phyloP scores from a whole-genome alignment of 2,888 invertebrate species.

The Sarcophaga rosellei region DNA sequence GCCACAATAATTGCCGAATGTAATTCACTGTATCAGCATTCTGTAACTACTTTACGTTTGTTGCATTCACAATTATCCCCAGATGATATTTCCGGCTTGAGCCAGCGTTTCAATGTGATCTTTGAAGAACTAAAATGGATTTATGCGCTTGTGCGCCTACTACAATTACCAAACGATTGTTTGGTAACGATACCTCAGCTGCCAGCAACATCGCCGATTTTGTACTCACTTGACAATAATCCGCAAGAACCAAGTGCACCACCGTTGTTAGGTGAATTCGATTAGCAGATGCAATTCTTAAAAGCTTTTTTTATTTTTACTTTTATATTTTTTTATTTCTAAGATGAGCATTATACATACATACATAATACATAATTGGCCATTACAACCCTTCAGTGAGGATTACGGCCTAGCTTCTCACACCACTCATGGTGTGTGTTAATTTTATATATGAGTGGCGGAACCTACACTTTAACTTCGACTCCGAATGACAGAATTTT shows the following conservation, averaged over 20 bases:
- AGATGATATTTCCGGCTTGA: constrained; percentile 64
- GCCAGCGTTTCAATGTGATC: constrained; percentile 51
- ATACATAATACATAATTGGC: too few relatives aligned
- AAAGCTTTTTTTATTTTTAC: not conserved
- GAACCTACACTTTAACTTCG: too few relatives aligned
- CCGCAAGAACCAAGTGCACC: constrained; percentile 22
- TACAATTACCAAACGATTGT: constrained; percentile 23
- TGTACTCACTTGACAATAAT: constrained; percentile 9
- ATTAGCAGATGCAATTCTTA: constrained; percentile 25
- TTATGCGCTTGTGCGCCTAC: constrained; percentile 48
- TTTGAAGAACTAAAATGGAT: constrained; percentile 52
- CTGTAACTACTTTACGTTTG: constrained; percentile 50
- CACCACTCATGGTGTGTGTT: too few relatives aligned
- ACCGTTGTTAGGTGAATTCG: constrained; percentile 34
- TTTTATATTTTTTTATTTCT: not conserved
- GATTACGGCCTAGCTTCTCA: too few relatives aligned
- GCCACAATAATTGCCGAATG: constrained; percentile 63
- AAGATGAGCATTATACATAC: too few relatives aligned
- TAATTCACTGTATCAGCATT: constrained; percentile 61
- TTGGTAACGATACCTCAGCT: constrained; percentile 46
- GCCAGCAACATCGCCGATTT: constrained; percentile 38
- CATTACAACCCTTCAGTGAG: too few relatives aligned
- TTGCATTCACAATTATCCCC: constrained; percentile 61
- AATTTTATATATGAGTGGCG: too few relatives aligned
- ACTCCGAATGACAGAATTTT: too few relatives aligned